Conservation (phyloP, 2,888 invertebrate species). For the Chouioia cunea region DNA sequence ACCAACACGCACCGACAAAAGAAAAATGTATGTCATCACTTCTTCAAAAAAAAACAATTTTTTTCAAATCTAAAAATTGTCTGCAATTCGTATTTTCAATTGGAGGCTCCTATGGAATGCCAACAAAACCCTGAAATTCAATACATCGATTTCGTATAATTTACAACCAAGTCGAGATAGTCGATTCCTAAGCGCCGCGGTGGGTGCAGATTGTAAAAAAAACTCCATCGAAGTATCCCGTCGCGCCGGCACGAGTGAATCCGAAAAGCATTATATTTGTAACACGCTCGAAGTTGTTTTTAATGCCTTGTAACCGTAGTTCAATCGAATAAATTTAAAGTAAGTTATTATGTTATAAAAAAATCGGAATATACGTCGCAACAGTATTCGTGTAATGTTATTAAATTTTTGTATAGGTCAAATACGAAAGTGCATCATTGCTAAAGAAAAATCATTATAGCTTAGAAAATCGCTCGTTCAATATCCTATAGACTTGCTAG, state of each 20-base stretch:
- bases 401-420: too few species aligned
- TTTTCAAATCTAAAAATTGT: too few species aligned
- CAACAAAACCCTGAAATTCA: too few species aligned
- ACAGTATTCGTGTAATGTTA: too few species aligned
- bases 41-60: too few species aligned
- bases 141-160: slow-evolving; percentile 37
- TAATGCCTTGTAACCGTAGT: slow-evolving; percentile 26
- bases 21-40: too few species aligned
- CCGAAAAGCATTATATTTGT: slow-evolving; percentile 18
- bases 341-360: slow-evolving; percentile 19
- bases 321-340: slow-evolving; percentile 39
- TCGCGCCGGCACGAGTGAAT: slow-evolving; percentile 1
- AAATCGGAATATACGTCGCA: too few species aligned
- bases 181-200: slow-evolving; percentile 35
- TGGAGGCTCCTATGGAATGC: too few species aligned
- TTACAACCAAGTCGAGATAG: slow-evolving; percentile 18
- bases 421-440: too few species aligned
- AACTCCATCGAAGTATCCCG: slow-evolving; percentile 3
- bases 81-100: too few species aligned
- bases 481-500: slow-evolving; percentile 1
- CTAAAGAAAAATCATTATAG: too few species aligned
- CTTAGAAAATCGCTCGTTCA: slow-evolving; percentile 16
- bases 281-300: not conserved
- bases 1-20: too few species aligned
- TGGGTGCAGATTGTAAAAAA: not conserved